Base-by-base conservation (phyloP, 2,113 vertebrate species). In the Brienomyrus longianalis region DNA sequence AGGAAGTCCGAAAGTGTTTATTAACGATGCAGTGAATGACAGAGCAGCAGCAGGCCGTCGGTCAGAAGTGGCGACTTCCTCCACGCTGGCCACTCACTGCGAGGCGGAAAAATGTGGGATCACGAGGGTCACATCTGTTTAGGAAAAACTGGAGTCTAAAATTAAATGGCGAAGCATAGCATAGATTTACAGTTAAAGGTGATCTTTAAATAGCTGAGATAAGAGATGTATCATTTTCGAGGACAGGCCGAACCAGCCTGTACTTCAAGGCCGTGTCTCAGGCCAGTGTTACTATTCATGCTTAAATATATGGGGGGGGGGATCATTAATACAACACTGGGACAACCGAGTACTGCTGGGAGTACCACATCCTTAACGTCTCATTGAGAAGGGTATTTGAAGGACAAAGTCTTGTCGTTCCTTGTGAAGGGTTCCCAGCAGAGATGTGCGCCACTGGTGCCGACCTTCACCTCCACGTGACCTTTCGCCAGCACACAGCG, bases 231-330 rank as follows among this genome's bases (percentile, higher is more conserved):
- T 83, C 88, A 66, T 91, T 92, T 92, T 89, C 85, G 90, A 92
- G 90, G 88, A 91, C 89, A 70, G 54, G 86, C 80, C 52, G 83
- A 35, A 90, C n/a, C 45, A 31, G 70, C 13, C 86, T 90, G 90
- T 92, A 89, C 89, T 92, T 90, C 91, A 91, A 94, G 92, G 43
- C 59, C 88, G 77, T 11, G 15, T 62, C 43, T 66, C 52, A 77
- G 86, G 52, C 92, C 90, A 86, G 54, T 83, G 90, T 90, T 86
- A 92, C 92, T 92, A 84, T 91, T 87, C 92, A 5, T 23, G 10
- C 11, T 90, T 74, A 56, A 89, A 90, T 90, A 47, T 84, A 45
- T 48, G 27, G 3, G 66, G 66, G 31, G 23, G 21, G 1, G 23
- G 27, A 27, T 77, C 31, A 43, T 80, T 43, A 39, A 35, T 43